Base-by-base conservation (phyloP, 1,140 invertebrate species). In the Campoletis sonorensis region DNA sequence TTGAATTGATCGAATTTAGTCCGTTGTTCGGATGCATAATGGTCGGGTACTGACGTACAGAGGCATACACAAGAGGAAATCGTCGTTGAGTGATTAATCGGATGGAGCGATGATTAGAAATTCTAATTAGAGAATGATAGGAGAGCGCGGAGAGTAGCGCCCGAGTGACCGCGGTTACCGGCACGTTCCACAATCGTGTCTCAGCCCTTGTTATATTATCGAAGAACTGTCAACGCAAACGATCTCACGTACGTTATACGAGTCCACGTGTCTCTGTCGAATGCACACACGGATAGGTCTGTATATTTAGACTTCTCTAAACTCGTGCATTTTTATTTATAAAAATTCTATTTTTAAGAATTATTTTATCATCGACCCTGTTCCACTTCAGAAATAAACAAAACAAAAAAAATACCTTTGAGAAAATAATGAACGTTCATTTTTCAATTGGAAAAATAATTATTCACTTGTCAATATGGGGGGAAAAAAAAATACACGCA, bases 51-150 rank as follows among this genome's bases (percentile, higher is more conserved):
- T 45, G 40, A 45, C 40, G 40, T 45, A 45, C 8, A 45, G 5
- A 45, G 40, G 40, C 40, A 77, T 27, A 30, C 27, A 40, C 18
- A 81, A 54, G 80, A 81, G 80, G 76, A 81, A 81, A 81, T 81
- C 68, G 76, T 81, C 76, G 76, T 70, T 40, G 61, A 68, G 73
- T 81, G 73, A 81, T 81, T 81, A 78, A 81, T 81, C 73, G 73
- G 18, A 58, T 78, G 26, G 45, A 64, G 3, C 51, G 64, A 73
- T 67, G 58, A 81, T 81, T 77, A 76, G 37, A 81, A 81, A 81
- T 77, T 73, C 58, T 81, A 81, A 81, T 81, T 51, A 81, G 80
- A 67, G 58, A 64, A 51, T 21, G 71, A 75, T 45, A 45, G 40
- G 40, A 45, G 40, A 45, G 40, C 40, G 30, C 30, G 30, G 30